Base-by-base conservation (phyloP, 2,888 invertebrate species). In the Sarcophaga carnaria region DNA sequence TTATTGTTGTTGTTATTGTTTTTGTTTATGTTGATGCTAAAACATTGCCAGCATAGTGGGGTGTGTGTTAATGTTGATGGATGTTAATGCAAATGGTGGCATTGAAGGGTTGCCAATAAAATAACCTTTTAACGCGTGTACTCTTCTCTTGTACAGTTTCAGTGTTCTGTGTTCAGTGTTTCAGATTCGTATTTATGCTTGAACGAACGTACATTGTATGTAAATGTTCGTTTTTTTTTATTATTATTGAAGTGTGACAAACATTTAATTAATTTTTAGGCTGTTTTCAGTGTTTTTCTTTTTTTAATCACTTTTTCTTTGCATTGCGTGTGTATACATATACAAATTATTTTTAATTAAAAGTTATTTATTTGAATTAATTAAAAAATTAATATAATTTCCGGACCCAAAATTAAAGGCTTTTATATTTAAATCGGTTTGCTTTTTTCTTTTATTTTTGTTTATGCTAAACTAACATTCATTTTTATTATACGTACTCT, bases 21-120 rank as follows among this genome's bases (percentile, higher is more conserved):
- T 14, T 14, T 54, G 54, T 17, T 14, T 54, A 17, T 54, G 17
- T 54, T 54, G 14, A 54, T 54, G 54, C 37, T 37, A 37, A 37
- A 37, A 37, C 37, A 37, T 37, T 54, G 54, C 17, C 17, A 14
- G 54, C 17, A 54, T 17, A 54, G 12, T 12, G 12, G 17, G 12
- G 54, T 17, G 5, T 54, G 54, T 86, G 67, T 20, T 70, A 49
- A 47, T 71, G 74, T 54, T 79, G 72, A 62, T 80, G 75, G 76
- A 76, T 72, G 80, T 37, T 75, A 82, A 82, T 81, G 82, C 75
- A 64, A 79, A 62, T 76, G 70, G 81, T 87, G 89, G 87, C 89
- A 89, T 89, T 89, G 89, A 89, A 88, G 84, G 72, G 83, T 79
- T 89, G 89, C 89, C 89, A 89, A 89, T 89, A 86, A 80, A 87